Evolutionary conservation across 2,113 vertebrate species (phyloP).

Genomic region (Nannospalax galili): DNA sequence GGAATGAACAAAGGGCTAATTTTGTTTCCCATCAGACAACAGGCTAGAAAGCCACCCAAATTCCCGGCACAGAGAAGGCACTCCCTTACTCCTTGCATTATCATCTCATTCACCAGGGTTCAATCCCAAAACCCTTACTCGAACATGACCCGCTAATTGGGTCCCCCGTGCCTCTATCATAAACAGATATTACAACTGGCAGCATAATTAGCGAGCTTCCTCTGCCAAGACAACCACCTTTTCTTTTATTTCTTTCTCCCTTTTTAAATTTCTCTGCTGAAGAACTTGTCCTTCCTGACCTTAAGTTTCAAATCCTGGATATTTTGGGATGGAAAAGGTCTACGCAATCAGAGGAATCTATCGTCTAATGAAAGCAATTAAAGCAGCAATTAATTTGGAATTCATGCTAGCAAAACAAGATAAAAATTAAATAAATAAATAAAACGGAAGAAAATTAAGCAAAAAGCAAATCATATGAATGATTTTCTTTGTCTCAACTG

Average conservation of each 20-base stretch:
- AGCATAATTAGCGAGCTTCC: conserved; percentile 60
- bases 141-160: conserved; percentile 73
- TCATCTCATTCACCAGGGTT: conserved; percentile 36
- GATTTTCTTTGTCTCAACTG: conserved; percentile 38
- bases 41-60: not conserved
- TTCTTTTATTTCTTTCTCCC: not conserved
- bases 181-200: conserved; percentile 50
- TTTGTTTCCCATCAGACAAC: not conserved
- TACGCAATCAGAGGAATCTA: conserved; percentile 60
- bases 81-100: not conserved
- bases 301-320: conserved; percentile 61
- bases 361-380: conserved; percentile 64
- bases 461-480: conserved; percentile 9
- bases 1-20: not conserved
- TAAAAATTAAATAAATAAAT: not conserved
- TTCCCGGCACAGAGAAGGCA: not conserved
- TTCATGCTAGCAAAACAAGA: conserved; percentile 23
- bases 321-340: conserved; percentile 34
- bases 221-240: conserved; percentile 58
- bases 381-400: conserved; percentile 65
- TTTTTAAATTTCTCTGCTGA: not conserved
- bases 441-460: not conserved
- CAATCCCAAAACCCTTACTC: conserved; percentile 33
- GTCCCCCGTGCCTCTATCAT: conserved; percentile 59
- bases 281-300: conserved; percentile 63